Evolutionary conservation across 2,113 vertebrate genomes (phyloP).

Genomic region (Sorex araneus): DNA sequence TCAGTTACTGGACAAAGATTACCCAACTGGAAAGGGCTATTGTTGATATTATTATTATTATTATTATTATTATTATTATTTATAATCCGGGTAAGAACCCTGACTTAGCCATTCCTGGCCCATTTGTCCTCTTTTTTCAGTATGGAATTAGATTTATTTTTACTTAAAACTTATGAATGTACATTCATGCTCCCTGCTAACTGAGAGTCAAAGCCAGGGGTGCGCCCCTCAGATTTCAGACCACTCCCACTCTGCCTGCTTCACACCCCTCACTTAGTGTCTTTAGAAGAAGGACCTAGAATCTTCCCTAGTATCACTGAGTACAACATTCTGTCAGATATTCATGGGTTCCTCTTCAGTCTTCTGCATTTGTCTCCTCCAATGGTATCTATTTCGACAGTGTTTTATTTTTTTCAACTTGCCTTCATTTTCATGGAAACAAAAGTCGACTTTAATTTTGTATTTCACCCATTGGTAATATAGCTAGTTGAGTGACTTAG

Average conservation of each 20-base stretch:
- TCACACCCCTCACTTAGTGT: background rate
- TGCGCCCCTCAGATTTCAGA: background rate
- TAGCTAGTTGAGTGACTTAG: constrained; percentile 63
- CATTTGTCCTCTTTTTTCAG: background rate
- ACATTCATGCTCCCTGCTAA: background rate
- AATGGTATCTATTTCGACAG: constrained; percentile 30
- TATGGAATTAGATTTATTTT: background rate
- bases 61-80: background rate
- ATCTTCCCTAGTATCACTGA: background rate
- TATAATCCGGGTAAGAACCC: background rate
- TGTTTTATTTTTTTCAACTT: constrained; percentile 48
- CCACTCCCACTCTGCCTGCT: background rate
- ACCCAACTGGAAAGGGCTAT: background rate
- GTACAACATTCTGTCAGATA: background rate
- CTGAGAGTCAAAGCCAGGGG: background rate
- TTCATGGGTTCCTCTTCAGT: background rate
- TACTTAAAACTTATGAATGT: background rate
- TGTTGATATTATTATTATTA: background rate
- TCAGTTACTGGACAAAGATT: background rate
- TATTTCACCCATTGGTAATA: constrained; percentile 48
- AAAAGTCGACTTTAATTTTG: constrained; percentile 56
- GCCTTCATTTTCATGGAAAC: constrained; percentile 71
- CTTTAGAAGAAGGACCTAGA: background rate
- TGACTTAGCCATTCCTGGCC: background rate
- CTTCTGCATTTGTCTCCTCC: constrained; percentile 4